phyloP scores from a whole-genome alignment of 2,888 invertebrate species.

The Antitype chi region DNA sequence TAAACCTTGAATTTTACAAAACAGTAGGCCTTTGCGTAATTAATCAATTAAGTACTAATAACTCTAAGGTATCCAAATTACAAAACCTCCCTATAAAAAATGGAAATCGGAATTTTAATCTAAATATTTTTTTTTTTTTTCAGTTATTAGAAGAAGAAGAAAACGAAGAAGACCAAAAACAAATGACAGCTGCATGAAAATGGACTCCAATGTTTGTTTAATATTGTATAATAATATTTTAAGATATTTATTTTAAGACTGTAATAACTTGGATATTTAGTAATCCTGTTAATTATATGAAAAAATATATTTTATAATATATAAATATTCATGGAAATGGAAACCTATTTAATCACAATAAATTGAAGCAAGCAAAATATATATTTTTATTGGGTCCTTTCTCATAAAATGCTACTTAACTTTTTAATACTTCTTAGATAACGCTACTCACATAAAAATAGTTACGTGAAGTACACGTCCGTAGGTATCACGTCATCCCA shows the following conservation, averaged over 20 bases:
- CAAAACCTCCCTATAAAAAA: no score
- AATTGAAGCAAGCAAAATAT: conserved; percentile 52
- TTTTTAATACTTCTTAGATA: conserved; percentile 1
- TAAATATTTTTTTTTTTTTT: background rate
- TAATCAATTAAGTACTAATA: background rate
- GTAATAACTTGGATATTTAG: no score
- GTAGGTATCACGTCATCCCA: no score
- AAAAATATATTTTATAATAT: no score
- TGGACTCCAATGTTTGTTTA: conserved; percentile 31
- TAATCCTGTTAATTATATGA: no score
- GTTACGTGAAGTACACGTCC: background rate
- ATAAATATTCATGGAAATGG: conserved; percentile 33
- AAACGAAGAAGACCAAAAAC: background rate
- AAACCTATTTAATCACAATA: conserved; percentile 46
- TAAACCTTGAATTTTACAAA: background rate
- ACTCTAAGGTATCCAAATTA: background rate
- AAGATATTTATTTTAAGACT: no score
- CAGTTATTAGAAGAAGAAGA: conserved; percentile 5
- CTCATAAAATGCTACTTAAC: background rate
- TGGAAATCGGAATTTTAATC: background rate
- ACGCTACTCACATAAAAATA: background rate
- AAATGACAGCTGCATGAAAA: conserved; percentile 28
- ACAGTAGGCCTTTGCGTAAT: background rate
- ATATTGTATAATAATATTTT: conserved; percentile 10
- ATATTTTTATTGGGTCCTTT: background rate